Evolutionary conservation across 1,140 invertebrate species (phyloP), one percentile per base, ranked within the genome.

Genomic region (Procambarus clarkii): DNA sequence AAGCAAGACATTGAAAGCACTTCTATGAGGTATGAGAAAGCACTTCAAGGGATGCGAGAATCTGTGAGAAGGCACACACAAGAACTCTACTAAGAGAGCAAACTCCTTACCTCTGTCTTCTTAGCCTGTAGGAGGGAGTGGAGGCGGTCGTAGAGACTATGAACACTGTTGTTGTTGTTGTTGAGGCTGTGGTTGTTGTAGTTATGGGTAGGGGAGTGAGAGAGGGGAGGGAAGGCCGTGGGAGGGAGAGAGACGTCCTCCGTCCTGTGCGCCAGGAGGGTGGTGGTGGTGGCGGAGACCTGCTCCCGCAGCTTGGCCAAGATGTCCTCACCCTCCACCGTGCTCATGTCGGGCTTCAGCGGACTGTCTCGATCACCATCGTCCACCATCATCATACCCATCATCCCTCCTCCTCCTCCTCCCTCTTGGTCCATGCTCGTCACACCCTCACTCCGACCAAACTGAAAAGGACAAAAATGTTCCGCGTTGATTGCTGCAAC

Each of bases 291-390:
- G 8, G 87, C 86, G 3, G 76, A 87, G 0, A 93, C 92, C 85
- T 93, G 92, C 60, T 93, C 91, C 13, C 91, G 83, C 21, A 93
- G 88, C 85, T 93, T 93, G 50, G 91, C 92, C 34, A 93, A 80
- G 54, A 93, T 93, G 74, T 93, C 92, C 58, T 93, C 92, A 9
- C 92, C 92, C n/a, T 91, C 91, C 15, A 18, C 4, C 83, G 87
- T 71, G 83, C 83, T 88, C 69, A 87, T 85, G 90, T 85, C 91
- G 3, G 91, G 83, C 46, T 86, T 89, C 9, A 90, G 74, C 24
- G 91, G 87, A 50, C 86, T 89, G 88, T 91, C 91, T 74, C 91
- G 86, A 15, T 88, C 91, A 2, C 88, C 88, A 60, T n/a, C 69
- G 9, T 45, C 71, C 64, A 83, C 58, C 50, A 54, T 1, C 50